Evolutionary conservation across 2,888 invertebrate genomes (phyloP).

Genomic region (Epirrhoe alternata): DNA sequence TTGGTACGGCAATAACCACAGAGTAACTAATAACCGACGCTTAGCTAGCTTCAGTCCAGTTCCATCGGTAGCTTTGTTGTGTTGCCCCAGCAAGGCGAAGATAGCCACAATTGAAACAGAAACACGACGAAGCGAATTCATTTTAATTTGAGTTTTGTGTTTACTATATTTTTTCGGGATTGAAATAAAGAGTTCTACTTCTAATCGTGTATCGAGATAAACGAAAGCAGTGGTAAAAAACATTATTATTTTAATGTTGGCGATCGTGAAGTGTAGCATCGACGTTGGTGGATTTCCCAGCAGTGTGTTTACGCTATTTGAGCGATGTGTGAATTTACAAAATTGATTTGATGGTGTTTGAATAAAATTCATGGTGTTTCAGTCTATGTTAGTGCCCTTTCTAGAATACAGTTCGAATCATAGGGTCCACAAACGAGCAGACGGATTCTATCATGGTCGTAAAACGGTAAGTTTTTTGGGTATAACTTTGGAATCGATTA

Average conservation of each 20-base stretch:
- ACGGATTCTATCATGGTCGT: constrained; percentile 86
- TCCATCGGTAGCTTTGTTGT: constrained; percentile 9
- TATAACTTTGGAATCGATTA: too few species aligned
- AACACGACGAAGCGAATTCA: constrained; percentile 54
- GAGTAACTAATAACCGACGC: constrained; percentile 27
- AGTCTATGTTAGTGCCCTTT: constrained; percentile 74
- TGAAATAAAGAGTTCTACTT: constrained; percentile 36
- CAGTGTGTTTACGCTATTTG: constrained; percentile 76
- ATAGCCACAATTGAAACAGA: constrained; percentile 30
- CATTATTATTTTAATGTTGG: constrained; percentile 61
- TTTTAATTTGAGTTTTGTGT: constrained; percentile 70
- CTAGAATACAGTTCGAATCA: constrained; percentile 80
- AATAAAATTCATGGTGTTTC: constrained; percentile 82
- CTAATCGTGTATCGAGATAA: constrained; percentile 21
- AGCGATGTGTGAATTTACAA: constrained; percentile 80
- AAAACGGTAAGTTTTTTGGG: constrained; percentile 80
- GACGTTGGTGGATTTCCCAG: constrained; percentile 73
- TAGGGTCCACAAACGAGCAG: constrained; percentile 84
- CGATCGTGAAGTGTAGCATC: constrained; percentile 74
- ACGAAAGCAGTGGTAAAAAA: constrained; percentile 17
- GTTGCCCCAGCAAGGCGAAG: constrained; percentile 2
- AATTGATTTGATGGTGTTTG: constrained; percentile 79
- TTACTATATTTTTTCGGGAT: constrained; percentile 61
- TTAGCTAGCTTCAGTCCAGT: constrained; percentile 19
- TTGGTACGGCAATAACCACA: too few species aligned